These are phyloP conservation scores for Hylaea fasciaria DNA, from an alignment of 2,888 invertebrate genomes.

Conservation along the genomic window DNA sequence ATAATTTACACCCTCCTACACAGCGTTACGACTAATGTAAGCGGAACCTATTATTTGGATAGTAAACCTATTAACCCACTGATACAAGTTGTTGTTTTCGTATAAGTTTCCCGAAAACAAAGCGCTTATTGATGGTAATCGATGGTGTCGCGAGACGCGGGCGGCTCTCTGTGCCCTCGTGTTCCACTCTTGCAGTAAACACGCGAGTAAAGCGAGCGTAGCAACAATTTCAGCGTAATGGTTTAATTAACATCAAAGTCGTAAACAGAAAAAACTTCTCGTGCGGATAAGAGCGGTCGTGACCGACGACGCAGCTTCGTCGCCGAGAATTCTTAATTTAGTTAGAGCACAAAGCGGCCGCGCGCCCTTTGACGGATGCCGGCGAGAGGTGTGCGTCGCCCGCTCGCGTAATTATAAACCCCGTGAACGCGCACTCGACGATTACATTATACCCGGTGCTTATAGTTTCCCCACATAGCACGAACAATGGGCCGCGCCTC, in stretches of 20 bases:
- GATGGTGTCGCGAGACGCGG: no score
- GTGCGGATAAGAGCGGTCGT: background rate
- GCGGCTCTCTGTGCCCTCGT: no score
- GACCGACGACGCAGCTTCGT: conserved; percentile 1
- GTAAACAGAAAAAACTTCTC: conserved; percentile 1
- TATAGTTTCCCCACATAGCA: background rate
- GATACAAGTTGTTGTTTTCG: no score
- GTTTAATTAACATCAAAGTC: conserved; percentile 9
- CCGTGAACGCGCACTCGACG: background rate
- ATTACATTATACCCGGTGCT: background rate
- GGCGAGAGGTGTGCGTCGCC: conserved; percentile 1
- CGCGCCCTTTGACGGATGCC: background rate
- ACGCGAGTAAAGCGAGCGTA: no score
- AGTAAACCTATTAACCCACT: no score
- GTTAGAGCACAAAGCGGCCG: conserved; percentile 13
- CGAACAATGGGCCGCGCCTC: conserved; percentile 2
- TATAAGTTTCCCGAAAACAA: no score
- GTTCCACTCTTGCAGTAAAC: no score
- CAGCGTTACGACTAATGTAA: no score
- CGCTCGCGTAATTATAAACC: conserved; percentile 8
- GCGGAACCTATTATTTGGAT: no score
- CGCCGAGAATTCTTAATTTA: conserved; percentile 10
- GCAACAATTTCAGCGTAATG: background rate
- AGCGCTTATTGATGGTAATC: no score
- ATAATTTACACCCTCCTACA: no score